phyloP scores from a whole-genome alignment of 2,113 vertebrate genomes.

The Coptodon bakossiorum region DNA sequence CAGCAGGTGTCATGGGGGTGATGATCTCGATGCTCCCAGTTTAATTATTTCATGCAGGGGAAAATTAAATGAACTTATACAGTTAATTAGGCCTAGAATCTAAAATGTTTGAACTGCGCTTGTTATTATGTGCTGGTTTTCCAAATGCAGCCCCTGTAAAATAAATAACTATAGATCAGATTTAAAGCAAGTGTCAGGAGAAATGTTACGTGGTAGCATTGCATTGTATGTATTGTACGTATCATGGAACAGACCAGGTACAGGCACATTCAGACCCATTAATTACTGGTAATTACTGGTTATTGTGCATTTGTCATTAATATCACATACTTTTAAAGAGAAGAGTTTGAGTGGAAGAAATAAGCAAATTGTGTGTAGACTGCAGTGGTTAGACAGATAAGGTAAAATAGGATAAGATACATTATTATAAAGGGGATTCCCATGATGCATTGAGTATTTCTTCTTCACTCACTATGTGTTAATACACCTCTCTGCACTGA shows the following conservation, averaged over 20 bases:
- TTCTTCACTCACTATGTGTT: fast-evolving
- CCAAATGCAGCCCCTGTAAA: not conserved
- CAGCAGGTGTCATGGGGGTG: not conserved
- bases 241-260: not conserved
- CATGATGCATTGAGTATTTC: not conserved
- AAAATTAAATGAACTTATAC: not conserved
- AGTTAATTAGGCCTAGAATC: not conserved
- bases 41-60: not conserved
- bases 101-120: not conserved
- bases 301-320: not conserved
- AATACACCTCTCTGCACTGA: fast-evolving
- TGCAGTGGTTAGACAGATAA: not conserved
- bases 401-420: not conserved
- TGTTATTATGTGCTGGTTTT: not conserved
- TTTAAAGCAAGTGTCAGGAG: not conserved
- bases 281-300: not conserved
- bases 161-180: not conserved
- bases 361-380: not conserved
- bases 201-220: not conserved
- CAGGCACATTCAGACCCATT: not conserved
- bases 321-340: not conserved
- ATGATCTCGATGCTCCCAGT: not conserved
- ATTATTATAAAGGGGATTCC: not conserved
- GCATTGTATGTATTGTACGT: not conserved
- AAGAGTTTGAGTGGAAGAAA: not conserved